Conservation (phyloP, 2,888 invertebrate species). For the Andrena flavipes region DNA sequence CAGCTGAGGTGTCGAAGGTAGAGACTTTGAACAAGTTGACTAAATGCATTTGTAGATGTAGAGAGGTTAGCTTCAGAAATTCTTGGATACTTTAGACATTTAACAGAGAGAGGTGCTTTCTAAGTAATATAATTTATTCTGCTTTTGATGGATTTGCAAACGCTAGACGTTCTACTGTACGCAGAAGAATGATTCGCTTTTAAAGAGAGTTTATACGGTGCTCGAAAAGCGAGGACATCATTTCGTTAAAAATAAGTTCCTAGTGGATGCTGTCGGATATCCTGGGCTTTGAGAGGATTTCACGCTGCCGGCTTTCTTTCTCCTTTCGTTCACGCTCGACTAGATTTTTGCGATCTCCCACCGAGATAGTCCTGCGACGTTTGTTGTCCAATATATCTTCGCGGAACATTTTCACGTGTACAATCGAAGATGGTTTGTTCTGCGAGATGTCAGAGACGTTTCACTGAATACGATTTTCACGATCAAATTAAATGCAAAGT, state of each 20-base stretch:
- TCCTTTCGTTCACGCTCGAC: conserved; percentile 2
- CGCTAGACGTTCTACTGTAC: neutral
- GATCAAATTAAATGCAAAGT: neutral
- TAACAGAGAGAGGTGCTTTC: too few species aligned
- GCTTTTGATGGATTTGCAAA: neutral
- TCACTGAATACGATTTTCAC: neutral
- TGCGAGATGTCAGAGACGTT: neutral
- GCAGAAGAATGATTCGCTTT: neutral
- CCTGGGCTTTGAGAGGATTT: conserved; percentile 85
- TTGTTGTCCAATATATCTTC: conserved; percentile 2
- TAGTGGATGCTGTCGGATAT: conserved; percentile 80
- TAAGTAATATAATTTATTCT: too few species aligned
- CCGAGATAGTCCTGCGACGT: conserved; percentile 5
- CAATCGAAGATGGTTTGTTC: neutral
- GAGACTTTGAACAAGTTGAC: too few species aligned
- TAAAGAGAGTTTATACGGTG: neutral
- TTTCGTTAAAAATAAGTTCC: conserved; percentile 87
- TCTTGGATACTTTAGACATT: too few species aligned
- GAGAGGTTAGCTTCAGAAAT: too few species aligned
- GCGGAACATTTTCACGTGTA: neutral
- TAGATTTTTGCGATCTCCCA: conserved; percentile 15
- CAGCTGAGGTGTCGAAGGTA: too few species aligned
- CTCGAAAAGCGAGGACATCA: conserved; percentile 71
- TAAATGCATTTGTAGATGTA: too few species aligned
- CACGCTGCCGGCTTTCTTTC: conserved; percentile 71